phyloP scores from a whole-genome alignment of 2,888 invertebrate genomes.

The Cheilosia scutellata region DNA sequence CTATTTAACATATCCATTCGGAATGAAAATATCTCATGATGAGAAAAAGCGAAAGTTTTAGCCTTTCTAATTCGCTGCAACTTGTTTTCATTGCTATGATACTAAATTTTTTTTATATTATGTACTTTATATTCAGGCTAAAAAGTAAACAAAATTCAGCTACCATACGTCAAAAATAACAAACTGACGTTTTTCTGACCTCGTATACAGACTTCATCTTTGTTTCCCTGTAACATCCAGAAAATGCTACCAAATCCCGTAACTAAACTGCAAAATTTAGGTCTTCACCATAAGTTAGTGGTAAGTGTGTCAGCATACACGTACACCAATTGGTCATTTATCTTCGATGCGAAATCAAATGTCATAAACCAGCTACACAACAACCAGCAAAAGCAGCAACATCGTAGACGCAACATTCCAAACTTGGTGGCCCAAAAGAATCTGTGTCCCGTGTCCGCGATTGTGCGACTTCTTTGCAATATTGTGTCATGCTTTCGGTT shows the following conservation, averaged over 20 bases:
- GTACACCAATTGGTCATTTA: slow-evolving; percentile 51
- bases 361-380: slow-evolving; percentile 60
- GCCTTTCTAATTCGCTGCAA: slow-evolving; percentile 37
- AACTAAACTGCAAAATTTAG: slow-evolving; percentile 33
- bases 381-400: slow-evolving; percentile 19
- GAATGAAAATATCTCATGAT: neutral
- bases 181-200: neutral
- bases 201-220: neutral
- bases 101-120: neutral
- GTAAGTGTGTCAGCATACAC: slow-evolving; percentile 59
- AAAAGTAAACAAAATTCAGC: neutral
- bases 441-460: slow-evolving; percentile 53
- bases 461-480: slow-evolving; percentile 52
- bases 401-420: slow-evolving; percentile 37
- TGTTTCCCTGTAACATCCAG: neutral
- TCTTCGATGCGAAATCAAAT: slow-evolving; percentile 63
- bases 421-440: slow-evolving; percentile 51
- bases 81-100: slow-evolving; percentile 2
- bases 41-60: slow-evolving; percentile 48
- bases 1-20: slow-evolving; percentile 12
- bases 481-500: slow-evolving; percentile 69
- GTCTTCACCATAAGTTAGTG: slow-evolving; percentile 22
- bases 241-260: slow-evolving; percentile 4
- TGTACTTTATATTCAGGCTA: slow-evolving; percentile 4
- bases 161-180: slow-evolving; percentile 2